Base-by-base conservation (phyloP, 2,888 invertebrate genomes). In the Margaritifera margaritifera region DNA sequence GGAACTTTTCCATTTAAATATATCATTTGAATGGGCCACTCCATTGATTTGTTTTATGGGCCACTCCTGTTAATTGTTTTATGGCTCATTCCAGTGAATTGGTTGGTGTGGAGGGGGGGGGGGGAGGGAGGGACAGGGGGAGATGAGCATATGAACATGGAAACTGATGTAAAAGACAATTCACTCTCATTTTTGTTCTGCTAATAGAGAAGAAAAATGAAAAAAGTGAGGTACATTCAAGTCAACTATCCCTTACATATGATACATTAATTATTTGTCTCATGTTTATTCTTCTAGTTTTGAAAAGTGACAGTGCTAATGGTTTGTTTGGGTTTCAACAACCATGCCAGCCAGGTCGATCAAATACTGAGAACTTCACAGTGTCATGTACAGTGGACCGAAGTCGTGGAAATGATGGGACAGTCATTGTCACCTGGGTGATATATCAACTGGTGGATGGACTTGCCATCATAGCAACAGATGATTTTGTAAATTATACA, bases 221-320 rank as follows among this genome's bases (percentile, higher is more conserved):
- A 31, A 31, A 42, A 42, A 42, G 11, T 11, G 15, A 42, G 11
- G 42, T 6, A 42, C 11, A 42, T 11, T 42, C 8, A 42, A 42
- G 42, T 31, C 22, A 15, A 11, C 18, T 56, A 11, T 56, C 4
- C 20, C 1, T 18, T 56, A 19, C 24, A 15, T 56, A 8, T 24
- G 4, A 25, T 24, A 52, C 6, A 24, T 25, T 15, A 27, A 31
- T 27, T 57, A 15, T 42, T 57, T 57, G 6, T 22, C 24, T 6
- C 55, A 11, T 53, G 66, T 62, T 66, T 62, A 55, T 57, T 54
- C 62, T 75, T 77, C 55, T 79, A 88, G 89, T 89, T 51, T 66
- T 88, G 72, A 89, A 89, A 78, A 89, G 89, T 80, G 89, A 89
- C 82, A 86, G 86, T 80, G 88, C 89, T 58, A 88, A 89, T 77